Evolutionary conservation across 2,113 vertebrate genomes (phyloP), one percentile per base, ranked within the genome.

Genomic region (Camelus bactrianus): DNA sequence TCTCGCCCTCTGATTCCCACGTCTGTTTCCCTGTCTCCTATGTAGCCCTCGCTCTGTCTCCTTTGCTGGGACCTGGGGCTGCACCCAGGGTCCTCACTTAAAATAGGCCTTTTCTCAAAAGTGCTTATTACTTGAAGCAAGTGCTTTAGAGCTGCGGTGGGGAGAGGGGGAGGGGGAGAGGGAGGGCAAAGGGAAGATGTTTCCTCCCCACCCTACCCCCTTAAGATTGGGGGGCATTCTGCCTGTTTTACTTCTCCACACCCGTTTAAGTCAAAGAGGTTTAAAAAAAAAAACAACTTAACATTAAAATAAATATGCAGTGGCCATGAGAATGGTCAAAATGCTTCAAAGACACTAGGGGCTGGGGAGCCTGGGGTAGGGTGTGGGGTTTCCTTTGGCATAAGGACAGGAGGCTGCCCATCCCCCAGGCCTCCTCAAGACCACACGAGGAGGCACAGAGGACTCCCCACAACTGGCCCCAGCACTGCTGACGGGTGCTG

Each of bases 51-150:
- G 28, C 95, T 97, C 93, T 86, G 87, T 95, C 94, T 93, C 97
- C 97, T 97, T 95, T 94, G 97, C 97, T 97, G 94, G 97, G 95
- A 94, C 94, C 97, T 77, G 54, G 96, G 98, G 96, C 93, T 91
- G 95, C 76, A 95, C 98, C 98, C 97, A 52, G 76, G 97, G 97
- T 97, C 98, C 98, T 97, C 97, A 97, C 94, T 97, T 91, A 97
- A 93, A 97, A 97, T 96, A 98, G 97, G 98, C 97, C 98, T 98
- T 98, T 98, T 87, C 98, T 99, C 99, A 99, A 99, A 99, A 99
- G 99, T 99, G 99, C 99, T 99, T 99, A 98, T 98, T 98, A 99
- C 99, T 98, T 98, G 98, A 99, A 99, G 99, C 99, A 99, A 99
- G 99, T 99, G 99, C 99, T 99, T 99, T 99, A 99, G 99, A 99